Percentiles rank a stretch among this genome's conserved stretches.
These are phyloP conservation scores for Sceliomorpha sp. DNA, from an alignment of 2,888 invertebrate genomes.

Conservation along the genomic window DNA sequence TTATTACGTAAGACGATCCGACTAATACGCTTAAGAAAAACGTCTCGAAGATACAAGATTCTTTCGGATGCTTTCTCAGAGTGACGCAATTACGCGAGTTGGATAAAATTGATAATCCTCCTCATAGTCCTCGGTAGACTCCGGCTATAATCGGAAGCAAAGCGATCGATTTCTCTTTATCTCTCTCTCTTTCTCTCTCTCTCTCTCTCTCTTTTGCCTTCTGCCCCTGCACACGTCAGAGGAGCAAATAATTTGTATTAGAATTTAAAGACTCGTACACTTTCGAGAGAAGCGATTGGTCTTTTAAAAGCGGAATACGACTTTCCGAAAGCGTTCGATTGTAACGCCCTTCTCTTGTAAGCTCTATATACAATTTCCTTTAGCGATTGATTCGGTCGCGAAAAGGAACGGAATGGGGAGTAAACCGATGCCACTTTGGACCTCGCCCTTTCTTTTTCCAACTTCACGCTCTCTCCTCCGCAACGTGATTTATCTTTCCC, in stretches of 20 bases:
- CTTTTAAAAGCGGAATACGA: constrained; percentile 49
- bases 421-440: constrained; percentile 47
- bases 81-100: no score
- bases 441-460: constrained; percentile 58
- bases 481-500: constrained; percentile 43
- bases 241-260: constrained; percentile 48
- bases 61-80: no score
- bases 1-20: no score
- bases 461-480: constrained; percentile 56
- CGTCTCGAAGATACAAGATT: no score
- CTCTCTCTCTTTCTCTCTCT: no score
- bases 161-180: no score
- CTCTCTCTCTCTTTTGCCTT: no score
- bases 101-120: no score
- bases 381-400: constrained; percentile 50
- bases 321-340: constrained; percentile 55
- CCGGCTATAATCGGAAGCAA: no score
- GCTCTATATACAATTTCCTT: constrained; percentile 55
- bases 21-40: no score
- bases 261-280: constrained; percentile 48
- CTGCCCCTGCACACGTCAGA: no score
- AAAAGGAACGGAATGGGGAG: constrained; percentile 39
- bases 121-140: no score
- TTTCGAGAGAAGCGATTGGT: constrained; percentile 38
- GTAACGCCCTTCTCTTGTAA: constrained; percentile 55